These are phyloP conservation scores for Parnassius apollo DNA, from an alignment of 2,888 invertebrate species.

Conservation along the genomic window DNA sequence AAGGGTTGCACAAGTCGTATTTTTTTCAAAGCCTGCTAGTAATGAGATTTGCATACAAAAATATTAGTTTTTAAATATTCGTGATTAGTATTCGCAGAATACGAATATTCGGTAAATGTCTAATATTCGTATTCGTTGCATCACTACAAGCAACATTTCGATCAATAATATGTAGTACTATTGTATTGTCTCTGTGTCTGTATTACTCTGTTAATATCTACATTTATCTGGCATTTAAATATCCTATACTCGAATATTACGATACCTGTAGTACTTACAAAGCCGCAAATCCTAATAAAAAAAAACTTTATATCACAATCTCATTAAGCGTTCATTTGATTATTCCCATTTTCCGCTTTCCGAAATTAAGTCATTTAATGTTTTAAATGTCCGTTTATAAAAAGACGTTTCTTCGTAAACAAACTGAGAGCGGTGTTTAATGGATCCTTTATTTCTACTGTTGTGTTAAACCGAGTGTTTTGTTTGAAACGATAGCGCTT, in stretches of 20 bases:
- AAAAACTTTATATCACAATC: constrained; percentile 5
- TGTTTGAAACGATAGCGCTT: constrained; percentile 32
- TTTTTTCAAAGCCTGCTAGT: no score
- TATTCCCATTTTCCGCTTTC: constrained; percentile 39
- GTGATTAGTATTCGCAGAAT: no score
- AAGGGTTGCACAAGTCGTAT: no score
- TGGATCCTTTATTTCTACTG: constrained; percentile 47
- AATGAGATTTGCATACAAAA: no score
- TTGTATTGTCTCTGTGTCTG: not conserved
- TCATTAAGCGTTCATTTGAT: constrained; percentile 30
- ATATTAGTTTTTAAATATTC: no score
- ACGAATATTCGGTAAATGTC: no score
- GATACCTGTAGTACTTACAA: not conserved
- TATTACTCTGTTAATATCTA: constrained; percentile 17
- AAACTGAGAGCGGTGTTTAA: constrained; percentile 40
- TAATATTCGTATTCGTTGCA: no score
- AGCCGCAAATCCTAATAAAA: constrained; percentile 14
- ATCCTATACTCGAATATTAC: no score
- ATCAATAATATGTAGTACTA: not conserved
- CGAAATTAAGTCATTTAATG: constrained; percentile 55
- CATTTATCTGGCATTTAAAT: constrained; percentile 4
- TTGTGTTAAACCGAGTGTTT: constrained; percentile 44
- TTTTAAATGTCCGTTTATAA: constrained; percentile 44
- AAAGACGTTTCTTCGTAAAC: constrained; percentile 46
- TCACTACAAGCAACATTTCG: no score